A percentile compares a stretch with the other conserved stretches of the same genome.
Evolutionary conservation across 2,113 vertebrate genomes (phyloP).

Genomic region (Cyprinodon tularosa): DNA sequence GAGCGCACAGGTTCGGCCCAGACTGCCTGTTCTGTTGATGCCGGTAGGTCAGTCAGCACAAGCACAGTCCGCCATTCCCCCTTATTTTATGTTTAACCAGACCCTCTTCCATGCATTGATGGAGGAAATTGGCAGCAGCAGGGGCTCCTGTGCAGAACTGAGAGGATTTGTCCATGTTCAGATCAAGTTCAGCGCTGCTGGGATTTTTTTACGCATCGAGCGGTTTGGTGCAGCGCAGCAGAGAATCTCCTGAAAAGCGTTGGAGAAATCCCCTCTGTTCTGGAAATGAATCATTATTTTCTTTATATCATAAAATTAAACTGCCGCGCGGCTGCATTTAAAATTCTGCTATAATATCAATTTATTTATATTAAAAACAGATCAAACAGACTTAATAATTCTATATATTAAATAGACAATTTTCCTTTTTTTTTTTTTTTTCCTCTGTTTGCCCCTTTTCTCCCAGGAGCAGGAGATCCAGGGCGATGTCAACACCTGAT

Average conservation of each 20-base stretch:
- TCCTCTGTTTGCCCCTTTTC: conserved; percentile 2
- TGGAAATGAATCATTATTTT: conserved; percentile 13
- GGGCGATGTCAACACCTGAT: conserved; percentile 92
- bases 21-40: conserved; percentile 51
- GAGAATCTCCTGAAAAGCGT: conserved; percentile 30
- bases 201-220: conserved; percentile 41
- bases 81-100: conserved; percentile 49
- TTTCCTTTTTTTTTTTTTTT: not conserved
- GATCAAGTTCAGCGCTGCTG: conserved; percentile 21
- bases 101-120: conserved; percentile 23
- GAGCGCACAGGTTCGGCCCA: conserved; percentile 39
- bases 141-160: conserved; percentile 42
- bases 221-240: conserved; percentile 65
- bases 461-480: conserved; percentile 60
- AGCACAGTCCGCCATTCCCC: conserved; percentile 76
- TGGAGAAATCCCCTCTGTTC: conserved; percentile 21
- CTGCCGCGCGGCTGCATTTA: not conserved
- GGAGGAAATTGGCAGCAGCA: conserved; percentile 16
- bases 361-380: not conserved
- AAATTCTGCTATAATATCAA: not conserved
- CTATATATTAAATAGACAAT: conserved; percentile 5
- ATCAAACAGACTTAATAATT: not conserved
- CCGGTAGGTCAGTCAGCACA: conserved; percentile 72
- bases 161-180: conserved; percentile 27
- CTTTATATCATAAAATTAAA: not conserved